Percentiles rank a stretch among this genome's conserved stretches.
These are phyloP conservation scores for Synanthedon tipuliformis DNA, from an alignment of 2,888 invertebrate species.

Conservation along the genomic window DNA sequence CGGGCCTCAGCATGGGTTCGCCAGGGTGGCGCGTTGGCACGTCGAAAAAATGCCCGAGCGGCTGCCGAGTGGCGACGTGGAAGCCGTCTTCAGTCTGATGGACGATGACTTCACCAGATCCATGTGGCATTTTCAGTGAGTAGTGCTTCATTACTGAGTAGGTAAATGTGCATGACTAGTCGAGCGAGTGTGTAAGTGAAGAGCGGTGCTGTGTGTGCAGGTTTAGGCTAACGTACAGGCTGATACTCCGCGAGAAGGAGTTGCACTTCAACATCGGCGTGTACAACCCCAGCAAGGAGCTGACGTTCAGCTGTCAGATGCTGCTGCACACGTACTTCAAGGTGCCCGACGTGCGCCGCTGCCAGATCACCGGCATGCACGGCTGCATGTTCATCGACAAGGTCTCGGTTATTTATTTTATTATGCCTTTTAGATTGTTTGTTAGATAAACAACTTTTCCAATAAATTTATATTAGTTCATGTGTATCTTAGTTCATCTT, in stretches of 20 bases:
- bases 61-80: conserved; percentile 90
- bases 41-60: conserved; percentile 90
- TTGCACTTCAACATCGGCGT: conserved; percentile 93
- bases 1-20: conserved; percentile 97
- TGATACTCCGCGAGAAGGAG: conserved; percentile 91
- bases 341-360: conserved; percentile 92
- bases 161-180: too few species aligned
- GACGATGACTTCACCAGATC: conserved; percentile 92
- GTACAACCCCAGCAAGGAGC: conserved; percentile 92
- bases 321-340: conserved; percentile 95
- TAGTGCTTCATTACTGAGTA: conserved; percentile 13
- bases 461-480: too few species aligned
- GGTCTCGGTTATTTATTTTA: conserved; percentile 50
- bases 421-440: not conserved
- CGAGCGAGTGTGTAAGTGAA: not conserved
- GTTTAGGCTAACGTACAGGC: conserved; percentile 91
- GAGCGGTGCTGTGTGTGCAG: conserved; percentile 43
- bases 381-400: conserved; percentile 92
- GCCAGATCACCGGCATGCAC: conserved; percentile 92
- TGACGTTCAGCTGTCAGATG: conserved; percentile 91
- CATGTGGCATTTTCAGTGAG: conserved; percentile 94
- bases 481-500: too few species aligned
- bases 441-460: too few species aligned
- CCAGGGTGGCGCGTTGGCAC: conserved; percentile 91
- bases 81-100: conserved; percentile 91